Evolutionary conservation across 2,888 invertebrate genomes (phyloP).

Genomic region (Conus canariensis): DNA sequence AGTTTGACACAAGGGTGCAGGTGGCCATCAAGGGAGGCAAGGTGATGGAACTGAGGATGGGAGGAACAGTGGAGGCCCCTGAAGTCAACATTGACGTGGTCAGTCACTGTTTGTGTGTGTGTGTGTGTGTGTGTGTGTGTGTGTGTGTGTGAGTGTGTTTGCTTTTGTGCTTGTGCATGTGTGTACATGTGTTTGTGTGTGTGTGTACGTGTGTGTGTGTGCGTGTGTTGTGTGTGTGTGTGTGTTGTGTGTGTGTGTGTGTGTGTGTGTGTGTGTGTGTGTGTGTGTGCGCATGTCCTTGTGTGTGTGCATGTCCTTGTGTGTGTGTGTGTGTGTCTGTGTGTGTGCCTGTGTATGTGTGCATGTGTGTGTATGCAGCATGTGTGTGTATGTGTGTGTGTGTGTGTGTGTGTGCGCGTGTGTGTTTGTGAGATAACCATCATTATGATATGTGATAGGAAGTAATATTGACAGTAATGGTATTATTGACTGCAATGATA

Average conservation of each 20-base stretch:
- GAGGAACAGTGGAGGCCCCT: conserved; percentile 78
- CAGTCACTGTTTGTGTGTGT: conserved; percentile 40
- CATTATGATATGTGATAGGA: neutral
- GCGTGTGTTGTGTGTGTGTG: neutral
- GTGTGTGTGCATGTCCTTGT: neutral
- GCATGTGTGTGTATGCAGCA: neutral
- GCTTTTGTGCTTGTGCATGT: neutral
- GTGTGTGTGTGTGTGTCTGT: too few species aligned
- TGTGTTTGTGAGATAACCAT: neutral
- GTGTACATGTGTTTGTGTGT: neutral
- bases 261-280: neutral
- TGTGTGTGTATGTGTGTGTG: neutral
- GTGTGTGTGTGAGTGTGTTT: neutral
- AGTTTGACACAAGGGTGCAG: conserved; percentile 76
- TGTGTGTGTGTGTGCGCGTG: neutral
- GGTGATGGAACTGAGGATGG: conserved; percentile 76
- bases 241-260: neutral
- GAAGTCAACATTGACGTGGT: conserved; percentile 76
- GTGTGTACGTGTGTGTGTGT: neutral
- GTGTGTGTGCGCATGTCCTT: neutral
- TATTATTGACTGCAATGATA: conserved; percentile 47
- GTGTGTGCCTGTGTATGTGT: neutral
- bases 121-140: conserved; percentile 5
- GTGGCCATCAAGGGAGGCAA: conserved; percentile 76
- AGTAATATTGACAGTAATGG: too few species aligned